Evolutionary conservation across 2,888 invertebrate genomes (phyloP).

Genomic region (Diarsia brunnea): DNA sequence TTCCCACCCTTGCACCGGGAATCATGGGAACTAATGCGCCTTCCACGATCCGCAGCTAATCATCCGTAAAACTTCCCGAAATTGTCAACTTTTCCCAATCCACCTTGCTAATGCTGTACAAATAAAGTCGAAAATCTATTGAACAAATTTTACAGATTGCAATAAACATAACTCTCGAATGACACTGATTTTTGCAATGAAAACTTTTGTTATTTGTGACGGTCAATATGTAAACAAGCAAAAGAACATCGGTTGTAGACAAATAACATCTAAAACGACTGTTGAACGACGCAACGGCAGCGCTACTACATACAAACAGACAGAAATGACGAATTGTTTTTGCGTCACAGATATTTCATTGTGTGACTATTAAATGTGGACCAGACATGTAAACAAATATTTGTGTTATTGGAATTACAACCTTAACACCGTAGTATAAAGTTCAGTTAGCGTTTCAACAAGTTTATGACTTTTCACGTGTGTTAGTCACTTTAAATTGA

Average conservation of each 20-base stretch:
- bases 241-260: not conserved
- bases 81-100: too few species aligned
- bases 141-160: too few species aligned
- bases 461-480: not conserved
- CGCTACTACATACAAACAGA: not conserved
- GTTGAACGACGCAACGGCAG: not conserved
- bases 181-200: not conserved
- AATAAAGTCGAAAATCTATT: too few species aligned
- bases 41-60: too few species aligned
- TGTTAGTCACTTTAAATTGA: not conserved
- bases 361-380: not conserved
- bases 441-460: not conserved
- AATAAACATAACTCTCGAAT: not conserved
- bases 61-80: too few species aligned
- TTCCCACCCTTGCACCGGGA: too few species aligned
- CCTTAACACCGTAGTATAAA: not conserved
- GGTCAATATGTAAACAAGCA: not conserved
- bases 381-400: not conserved
- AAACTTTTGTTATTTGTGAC: not conserved
- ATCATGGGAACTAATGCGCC: too few species aligned
- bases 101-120: too few species aligned
- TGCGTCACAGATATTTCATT: not conserved
- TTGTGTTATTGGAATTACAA: not conserved
- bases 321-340: not conserved
- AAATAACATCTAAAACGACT: not conserved